phyloP scores from a whole-genome alignment of 2,797 vertebrate species.

The Rhinella marina region DNA sequence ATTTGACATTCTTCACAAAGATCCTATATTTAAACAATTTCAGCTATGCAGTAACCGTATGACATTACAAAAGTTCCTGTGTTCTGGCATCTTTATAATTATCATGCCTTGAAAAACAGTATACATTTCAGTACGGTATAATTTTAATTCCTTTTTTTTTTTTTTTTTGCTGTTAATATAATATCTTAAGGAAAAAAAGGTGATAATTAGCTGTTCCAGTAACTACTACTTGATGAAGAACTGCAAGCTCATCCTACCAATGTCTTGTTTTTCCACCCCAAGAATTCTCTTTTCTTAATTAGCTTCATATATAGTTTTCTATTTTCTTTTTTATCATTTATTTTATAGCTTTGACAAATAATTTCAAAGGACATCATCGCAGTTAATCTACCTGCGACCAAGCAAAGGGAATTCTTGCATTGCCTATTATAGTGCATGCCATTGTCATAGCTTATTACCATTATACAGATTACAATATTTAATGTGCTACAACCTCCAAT shows the following conservation, averaged over 20 bases:
- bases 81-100: neutral
- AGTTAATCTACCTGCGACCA: conserved; percentile 27
- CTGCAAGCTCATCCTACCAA: neutral
- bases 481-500: conserved; percentile 77
- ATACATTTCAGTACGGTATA: neutral
- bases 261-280: conserved; percentile 13
- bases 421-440: conserved; percentile 61
- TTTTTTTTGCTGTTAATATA: conserved; percentile 11
- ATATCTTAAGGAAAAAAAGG: conserved; percentile 10
- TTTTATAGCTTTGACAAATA: conserved; percentile 49
- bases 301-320: conserved; percentile 26
- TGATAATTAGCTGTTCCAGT: conserved; percentile 11
- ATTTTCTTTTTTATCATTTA: conserved; percentile 22
- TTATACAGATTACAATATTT: conserved; percentile 64
- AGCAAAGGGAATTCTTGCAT: conserved; percentile 67
- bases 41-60: neutral
- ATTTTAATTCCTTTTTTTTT: conserved; percentile 13
- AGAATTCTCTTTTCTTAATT: conserved; percentile 27
- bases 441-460: conserved; percentile 69
- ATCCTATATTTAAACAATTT: neutral
- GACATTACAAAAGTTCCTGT: conserved; percentile 24
- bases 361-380: conserved; percentile 41
- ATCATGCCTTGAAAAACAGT: conserved; percentile 5
- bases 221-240: neutral
- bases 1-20: neutral